Evolutionary conservation across 2,888 invertebrate species (phyloP).

Genomic region (Pristionchus mayeri): DNA sequence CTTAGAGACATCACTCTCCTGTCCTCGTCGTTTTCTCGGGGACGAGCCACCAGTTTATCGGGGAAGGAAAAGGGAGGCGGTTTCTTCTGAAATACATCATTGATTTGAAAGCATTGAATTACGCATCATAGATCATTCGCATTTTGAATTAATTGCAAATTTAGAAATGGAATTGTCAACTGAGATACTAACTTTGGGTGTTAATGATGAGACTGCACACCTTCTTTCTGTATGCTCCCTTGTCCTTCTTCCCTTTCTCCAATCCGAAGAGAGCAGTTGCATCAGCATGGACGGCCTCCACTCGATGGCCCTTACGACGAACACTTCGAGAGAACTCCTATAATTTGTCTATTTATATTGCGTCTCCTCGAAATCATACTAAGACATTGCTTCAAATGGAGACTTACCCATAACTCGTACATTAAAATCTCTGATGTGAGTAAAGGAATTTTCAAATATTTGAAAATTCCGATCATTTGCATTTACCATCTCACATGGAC

Average conservation of each 20-base stretch:
- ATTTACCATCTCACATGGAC: no score
- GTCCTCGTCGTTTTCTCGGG: not conserved
- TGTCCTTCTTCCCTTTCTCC: constrained; percentile 39
- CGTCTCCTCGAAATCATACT: not conserved
- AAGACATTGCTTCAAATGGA: not conserved
- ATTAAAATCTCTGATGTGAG: no score
- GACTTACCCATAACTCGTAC: no score
- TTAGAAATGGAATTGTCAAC: no score
- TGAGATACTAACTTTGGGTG: no score
- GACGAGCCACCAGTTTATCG: constrained; percentile 37
- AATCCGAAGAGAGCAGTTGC: not conserved
- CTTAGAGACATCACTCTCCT: not conserved
- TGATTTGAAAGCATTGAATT: no score
- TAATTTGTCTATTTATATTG: not conserved
- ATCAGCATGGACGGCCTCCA: constrained; percentile 20
- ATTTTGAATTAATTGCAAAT: no score
- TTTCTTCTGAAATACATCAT: constrained; percentile 5
- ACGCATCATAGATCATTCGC: no score
- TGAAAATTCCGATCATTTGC: no score
- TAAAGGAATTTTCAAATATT: no score
- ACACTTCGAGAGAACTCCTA: constrained; percentile 11
- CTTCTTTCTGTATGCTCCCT: not conserved
- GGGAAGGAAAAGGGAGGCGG: constrained; percentile 30
- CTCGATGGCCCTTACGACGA: not conserved
- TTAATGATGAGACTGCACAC: not conserved